Evolutionary conservation across 2,888 invertebrate genomes (phyloP), one percentile per base, ranked within the genome.

Genomic region (Polietes domitor): DNA sequence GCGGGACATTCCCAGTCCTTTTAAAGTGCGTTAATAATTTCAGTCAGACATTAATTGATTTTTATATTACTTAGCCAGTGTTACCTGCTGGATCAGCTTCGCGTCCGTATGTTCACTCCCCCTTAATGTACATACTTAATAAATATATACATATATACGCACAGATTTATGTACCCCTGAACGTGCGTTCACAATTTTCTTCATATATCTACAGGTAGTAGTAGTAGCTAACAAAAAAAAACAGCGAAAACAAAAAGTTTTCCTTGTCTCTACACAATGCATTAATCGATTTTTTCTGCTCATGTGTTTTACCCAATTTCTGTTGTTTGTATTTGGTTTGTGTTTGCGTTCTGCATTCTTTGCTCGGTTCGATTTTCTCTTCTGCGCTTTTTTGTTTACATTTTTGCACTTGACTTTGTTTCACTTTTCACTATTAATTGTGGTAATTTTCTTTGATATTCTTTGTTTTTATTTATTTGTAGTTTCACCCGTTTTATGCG

Each of bases 191-290:
- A 41, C 50, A 50, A 50, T 70, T 73, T 73, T 77, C 75, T 86
- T 83, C 86, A 47, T 87, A 87, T 88, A 89, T 90, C 89, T 90
- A 89, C 89, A 89, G 89, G 89, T 89, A 89, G 89, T 88, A 87
- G 87, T 37, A 50, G 65, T 17, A 50, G 32, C 32, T 53, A 32
- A 19, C 37, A 26, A 32, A 74, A 10, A 58, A 41, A 43, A 43
- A 32, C 9, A 47, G 24, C 37, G 24, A 55, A 6, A 26, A 28
- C n/a, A 61, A 68, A 68, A 68, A 43, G 7, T 5, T 43, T 41
- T 68, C n/a, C 41, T 65, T 68, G 78, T 80, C 73, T 75, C 74
- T 77, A 81, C 15, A 81, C 75, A 84, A 81, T 78, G 78, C 72
- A 80, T 61, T 73, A 63, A 84, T 84, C 81, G 84, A 84, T 84